Conservation (phyloP, 1,140 invertebrate genomes). For the Lepidurus arcticus region DNA sequence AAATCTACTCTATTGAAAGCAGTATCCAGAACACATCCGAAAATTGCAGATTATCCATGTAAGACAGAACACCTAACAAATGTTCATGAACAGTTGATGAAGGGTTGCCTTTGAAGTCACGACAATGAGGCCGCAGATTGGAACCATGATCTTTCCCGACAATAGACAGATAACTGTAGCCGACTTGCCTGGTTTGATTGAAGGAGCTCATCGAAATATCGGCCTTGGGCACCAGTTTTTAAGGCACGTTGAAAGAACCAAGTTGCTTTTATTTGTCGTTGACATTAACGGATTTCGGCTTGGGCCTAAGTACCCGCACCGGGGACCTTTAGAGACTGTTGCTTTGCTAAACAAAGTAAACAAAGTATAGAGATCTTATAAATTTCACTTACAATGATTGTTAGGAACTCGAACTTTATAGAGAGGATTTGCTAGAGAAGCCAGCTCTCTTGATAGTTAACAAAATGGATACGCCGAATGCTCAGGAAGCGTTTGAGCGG, state of each 20-base stretch:
- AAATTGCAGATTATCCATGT: constrained; percentile 86
- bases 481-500: constrained; percentile 53
- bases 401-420: constrained; percentile 86
- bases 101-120: constrained; percentile 58
- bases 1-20: constrained; percentile 80
- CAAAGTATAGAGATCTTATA: constrained; percentile 37
- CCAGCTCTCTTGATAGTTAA: constrained; percentile 81
- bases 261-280: constrained; percentile 77
- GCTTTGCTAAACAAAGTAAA: constrained; percentile 74
- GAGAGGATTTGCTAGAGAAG: constrained; percentile 72
- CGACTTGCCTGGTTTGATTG: constrained; percentile 90
- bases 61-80: constrained; percentile 38
- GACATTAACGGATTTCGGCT: constrained; percentile 83
- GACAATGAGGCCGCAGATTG: constrained; percentile 72
- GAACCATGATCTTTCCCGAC: constrained; percentile 66
- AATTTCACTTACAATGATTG: constrained; percentile 29
- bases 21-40: constrained; percentile 77
- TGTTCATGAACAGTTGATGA: constrained; percentile 24
- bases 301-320: constrained; percentile 55
- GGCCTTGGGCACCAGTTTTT: constrained; percentile 60
- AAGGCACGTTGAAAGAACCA: constrained; percentile 87
- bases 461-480: constrained; percentile 77
- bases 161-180: constrained; percentile 72
- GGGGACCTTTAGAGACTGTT: constrained; percentile 80
- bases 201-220: constrained; percentile 83